Evolutionary conservation across 2,888 invertebrate genomes (phyloP), one percentile per base, ranked within the genome.

Genomic region (Philereme transversata): DNA sequence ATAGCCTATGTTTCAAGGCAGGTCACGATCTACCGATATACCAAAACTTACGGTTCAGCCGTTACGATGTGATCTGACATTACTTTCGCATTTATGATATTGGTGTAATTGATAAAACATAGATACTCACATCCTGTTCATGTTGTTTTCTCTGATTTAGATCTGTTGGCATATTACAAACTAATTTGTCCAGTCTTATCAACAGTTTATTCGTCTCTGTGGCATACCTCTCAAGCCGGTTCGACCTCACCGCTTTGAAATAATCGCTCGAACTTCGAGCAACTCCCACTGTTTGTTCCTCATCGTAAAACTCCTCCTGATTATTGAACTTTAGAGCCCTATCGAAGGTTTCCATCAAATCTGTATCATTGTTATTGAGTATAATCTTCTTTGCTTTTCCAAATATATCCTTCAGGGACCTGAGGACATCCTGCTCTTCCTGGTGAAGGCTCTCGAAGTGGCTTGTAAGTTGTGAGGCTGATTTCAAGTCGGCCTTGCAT

Each of bases 161-260:
- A 74, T 96, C 96, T 68, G 89, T 85, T 5, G 98, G 97, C 86
- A 96, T 94, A 81, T 97, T 96, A 72, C 95, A 94, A 41, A 99
- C 93, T 62, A 99, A 92, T 83, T 98, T 97, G 86, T 99, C 98
- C 72, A 99, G 91, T 71, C 99, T 94, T 80, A 99, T 98, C 52
- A 99, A 94, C 58, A 99, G 89, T 86, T 98, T 99, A 84, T 99
- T 99, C 1, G 99, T 99, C 90, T 99, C 98, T 7, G 97, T 96
- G 0, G 98, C 97, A 81, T 97, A 97, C 74, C 97, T 95, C 86
- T 99, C 98, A 62, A 99, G 91, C 55, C 92, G 82, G 0, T 90
- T 91, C 1, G 93, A 92, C 68, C 95, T 83, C 11, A 95, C 93
- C 9, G 94, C 94, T 78, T 96, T 97, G 81, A 97, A 98, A 78